Base-by-base conservation (phyloP, 1,140 invertebrate genomes). In the Drosophila parvula region DNA sequence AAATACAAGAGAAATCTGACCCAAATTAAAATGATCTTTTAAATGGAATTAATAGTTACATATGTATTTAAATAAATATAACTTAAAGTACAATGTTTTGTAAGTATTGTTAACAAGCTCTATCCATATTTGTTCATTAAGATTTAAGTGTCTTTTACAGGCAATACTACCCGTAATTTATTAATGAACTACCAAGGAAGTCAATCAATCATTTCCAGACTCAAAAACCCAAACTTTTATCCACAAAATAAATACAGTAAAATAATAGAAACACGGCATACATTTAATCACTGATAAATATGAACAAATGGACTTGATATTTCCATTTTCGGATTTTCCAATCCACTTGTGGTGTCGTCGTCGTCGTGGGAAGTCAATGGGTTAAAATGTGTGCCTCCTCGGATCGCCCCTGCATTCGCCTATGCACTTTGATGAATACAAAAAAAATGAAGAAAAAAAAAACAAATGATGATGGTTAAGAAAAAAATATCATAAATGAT, bases 311-410 rank as follows among this genome's bases (percentile, higher is more conserved):
- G 18, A 38, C 53, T 10, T 28, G 27, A 43, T 28, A 43, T 61
- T 65, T 65, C 41, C 63, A 62, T 18, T 65, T 36, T 22, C 10
- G 65, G 65, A 8, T 43, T 69, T 69, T 53, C 62, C 65, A 44
- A 36, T 14, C 16, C 44, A 68, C 56, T 45, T 38, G 11, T 18
- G 32, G 32, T 22, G 4, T 8, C 18, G 27, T 3, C 14, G 45
- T n/a, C 62, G 22, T 30, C 57, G 65, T 69, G 65, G 65, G 65
- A 44, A 53, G 61, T 67, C 61, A 64, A 65, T 36, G 65, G 65
- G 61, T 65, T 65, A 44, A 65, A 65, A 14, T 22, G 7, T 45
- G 59, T n/a, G 45, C 45, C 44, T 45, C 10, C 8, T n/a, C n/a
- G 22, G 41, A 44, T 18, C n/a, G 36, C 48, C 48, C 28, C 27